Percentiles rank a stretch among this genome's conserved stretches.
Evolutionary conservation across 2,797 vertebrate species (phyloP).

Genomic region (Poliocrania exsul): DNA sequence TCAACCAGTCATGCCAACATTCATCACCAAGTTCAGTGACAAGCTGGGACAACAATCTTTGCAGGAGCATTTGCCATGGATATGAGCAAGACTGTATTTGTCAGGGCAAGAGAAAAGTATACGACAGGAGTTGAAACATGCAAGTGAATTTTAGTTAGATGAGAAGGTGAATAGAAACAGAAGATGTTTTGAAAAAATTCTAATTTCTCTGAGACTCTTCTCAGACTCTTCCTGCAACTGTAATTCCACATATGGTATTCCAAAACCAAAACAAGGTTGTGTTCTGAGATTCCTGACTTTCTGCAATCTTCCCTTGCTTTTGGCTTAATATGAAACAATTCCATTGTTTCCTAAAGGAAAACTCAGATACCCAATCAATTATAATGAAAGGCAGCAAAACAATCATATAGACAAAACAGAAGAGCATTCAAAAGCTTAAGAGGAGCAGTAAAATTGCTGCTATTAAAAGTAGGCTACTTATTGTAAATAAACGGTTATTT

Average conservation of each 20-base stretch:
- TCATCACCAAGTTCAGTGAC: constrained; percentile 55
- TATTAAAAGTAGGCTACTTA: neutral
- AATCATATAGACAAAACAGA: neutral
- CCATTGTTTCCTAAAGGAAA: neutral
- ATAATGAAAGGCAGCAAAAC: constrained; percentile 7
- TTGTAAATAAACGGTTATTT: neutral
- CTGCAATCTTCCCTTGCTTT: neutral
- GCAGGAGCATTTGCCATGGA: constrained; percentile 49
- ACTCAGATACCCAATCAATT: neutral
- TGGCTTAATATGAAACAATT: neutral
- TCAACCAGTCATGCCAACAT: constrained; percentile 51
- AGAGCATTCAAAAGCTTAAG: neutral
- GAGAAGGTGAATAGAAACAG: constrained; percentile 34
- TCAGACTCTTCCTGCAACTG: constrained; percentile 14
- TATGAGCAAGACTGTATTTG: constrained; percentile 55
- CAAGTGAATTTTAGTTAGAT: constrained; percentile 35
- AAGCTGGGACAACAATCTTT: constrained; percentile 63
- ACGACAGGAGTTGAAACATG: neutral
- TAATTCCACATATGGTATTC: neutral
- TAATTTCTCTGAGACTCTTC: constrained; percentile 4
- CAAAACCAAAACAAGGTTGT: neutral
- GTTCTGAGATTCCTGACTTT: neutral
- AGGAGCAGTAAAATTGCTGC: neutral
- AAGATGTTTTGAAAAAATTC: constrained; percentile 29
- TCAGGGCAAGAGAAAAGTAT: constrained; percentile 45